These are phyloP conservation scores for Cheilosia vernalis DNA, from an alignment of 2,888 invertebrate genomes.

Conservation along the genomic window DNA sequence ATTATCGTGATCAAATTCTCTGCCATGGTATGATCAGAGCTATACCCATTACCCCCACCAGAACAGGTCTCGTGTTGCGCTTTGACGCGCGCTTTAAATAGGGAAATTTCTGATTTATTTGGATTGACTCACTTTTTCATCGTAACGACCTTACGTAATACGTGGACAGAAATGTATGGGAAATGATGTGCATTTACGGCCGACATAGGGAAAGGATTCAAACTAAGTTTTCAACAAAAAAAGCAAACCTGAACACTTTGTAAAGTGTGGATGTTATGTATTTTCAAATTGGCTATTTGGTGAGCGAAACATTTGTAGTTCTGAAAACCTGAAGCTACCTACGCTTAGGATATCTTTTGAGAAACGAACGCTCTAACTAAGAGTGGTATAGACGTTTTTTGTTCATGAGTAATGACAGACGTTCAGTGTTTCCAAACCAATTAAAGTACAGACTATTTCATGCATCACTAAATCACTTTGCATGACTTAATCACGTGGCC, in stretches of 20 bases:
- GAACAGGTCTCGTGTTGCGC: slow-evolving; percentile 48
- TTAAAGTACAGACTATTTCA: background rate
- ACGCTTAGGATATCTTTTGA: no score
- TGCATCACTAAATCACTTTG: background rate
- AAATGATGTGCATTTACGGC: slow-evolving; percentile 12
- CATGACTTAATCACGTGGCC: slow-evolving; percentile 25
- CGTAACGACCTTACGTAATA: slow-evolving; percentile 65
- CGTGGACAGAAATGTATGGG: slow-evolving; percentile 1
- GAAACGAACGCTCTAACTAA: background rate
- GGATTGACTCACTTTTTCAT: slow-evolving; percentile 66
- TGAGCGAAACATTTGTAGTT: no score
- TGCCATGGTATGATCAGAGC: background rate
- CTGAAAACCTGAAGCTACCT: no score
- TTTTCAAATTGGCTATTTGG: no score
- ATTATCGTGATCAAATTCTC: slow-evolving; percentile 14
- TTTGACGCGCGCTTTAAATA: slow-evolving; percentile 65
- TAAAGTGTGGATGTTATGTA: no score
- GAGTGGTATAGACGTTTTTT: no score
- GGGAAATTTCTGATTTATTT: slow-evolving; percentile 68
- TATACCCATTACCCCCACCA: background rate
- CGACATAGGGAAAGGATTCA: slow-evolving; percentile 21
- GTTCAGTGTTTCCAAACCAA: background rate
- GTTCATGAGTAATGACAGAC: background rate
- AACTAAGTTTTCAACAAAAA: background rate
- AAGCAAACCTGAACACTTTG: no score